A percentile compares a stretch with the other conserved stretches of the same genome.
phyloP scores from a whole-genome alignment of 2,888 invertebrate genomes.

The Lochmaea crataegi region DNA sequence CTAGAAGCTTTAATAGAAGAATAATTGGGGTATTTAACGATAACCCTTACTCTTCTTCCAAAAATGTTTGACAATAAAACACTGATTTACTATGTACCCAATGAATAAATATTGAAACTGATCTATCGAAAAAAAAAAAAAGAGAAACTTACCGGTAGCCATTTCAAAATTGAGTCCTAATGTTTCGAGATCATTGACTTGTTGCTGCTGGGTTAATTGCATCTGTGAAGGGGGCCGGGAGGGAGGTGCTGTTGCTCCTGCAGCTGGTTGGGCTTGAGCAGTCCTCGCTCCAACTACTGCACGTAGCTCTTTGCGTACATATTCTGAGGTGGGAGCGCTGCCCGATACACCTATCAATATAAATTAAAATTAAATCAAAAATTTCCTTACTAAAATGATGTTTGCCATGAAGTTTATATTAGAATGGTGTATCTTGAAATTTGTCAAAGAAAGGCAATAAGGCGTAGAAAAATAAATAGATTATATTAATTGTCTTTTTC shows the following conservation, averaged over 20 bases:
- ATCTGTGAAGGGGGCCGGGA: constrained; percentile 44
- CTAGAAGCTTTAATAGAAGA: not conserved
- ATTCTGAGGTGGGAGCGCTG: constrained; percentile 80
- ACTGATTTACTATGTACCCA: no score
- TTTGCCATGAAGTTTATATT: not conserved
- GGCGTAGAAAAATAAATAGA: not conserved
- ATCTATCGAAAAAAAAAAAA: not conserved
- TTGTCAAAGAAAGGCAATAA: not conserved
- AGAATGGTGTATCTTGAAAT: not conserved
- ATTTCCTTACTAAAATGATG: not conserved
- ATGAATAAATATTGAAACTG: not conserved
- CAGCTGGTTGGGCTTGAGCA: constrained; percentile 63
- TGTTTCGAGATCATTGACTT: constrained; percentile 74
- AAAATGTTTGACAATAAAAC: constrained; percentile 26
- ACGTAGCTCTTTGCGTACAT: constrained; percentile 90
- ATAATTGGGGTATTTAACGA: not conserved
- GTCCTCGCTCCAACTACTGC: constrained; percentile 89
- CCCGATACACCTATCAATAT: constrained; percentile 66
- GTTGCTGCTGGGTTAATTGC: constrained; percentile 61
- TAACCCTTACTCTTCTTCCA: constrained; percentile 7
- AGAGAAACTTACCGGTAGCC: constrained; percentile 70
- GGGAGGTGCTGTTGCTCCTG: constrained; percentile 40
- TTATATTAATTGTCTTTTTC: no score
- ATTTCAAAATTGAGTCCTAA: constrained; percentile 78
- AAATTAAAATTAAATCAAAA: constrained; percentile 45